phyloP scores from a whole-genome alignment of 2,797 vertebrate species.

The Diceros bicornis region DNA sequence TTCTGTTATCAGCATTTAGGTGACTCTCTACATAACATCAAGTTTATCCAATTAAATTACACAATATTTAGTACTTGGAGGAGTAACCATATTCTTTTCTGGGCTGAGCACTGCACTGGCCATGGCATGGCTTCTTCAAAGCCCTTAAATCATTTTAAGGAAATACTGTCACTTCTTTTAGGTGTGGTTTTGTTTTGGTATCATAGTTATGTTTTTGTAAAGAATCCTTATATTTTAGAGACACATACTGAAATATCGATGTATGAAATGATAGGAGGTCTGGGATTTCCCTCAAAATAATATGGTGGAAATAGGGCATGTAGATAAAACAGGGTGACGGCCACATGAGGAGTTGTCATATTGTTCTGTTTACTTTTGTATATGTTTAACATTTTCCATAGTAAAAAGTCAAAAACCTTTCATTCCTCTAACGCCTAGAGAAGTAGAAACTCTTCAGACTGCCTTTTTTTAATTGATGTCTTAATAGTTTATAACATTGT shows the following conservation, averaged over 20 bases:
- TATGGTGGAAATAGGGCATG: neutral
- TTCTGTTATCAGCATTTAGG: slow-evolving; percentile 59
- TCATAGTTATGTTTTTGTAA: slow-evolving; percentile 2
- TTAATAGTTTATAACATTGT: too few species aligned
- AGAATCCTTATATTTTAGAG: slow-evolving; percentile 49
- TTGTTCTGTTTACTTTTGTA: slow-evolving; percentile 40
- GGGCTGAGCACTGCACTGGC: neutral
- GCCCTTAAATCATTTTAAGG: slow-evolving; percentile 43
- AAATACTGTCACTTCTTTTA: slow-evolving; percentile 48
- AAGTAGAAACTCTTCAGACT: slow-evolving; percentile 29
- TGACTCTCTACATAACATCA: slow-evolving; percentile 62
- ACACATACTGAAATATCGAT: slow-evolving; percentile 23
- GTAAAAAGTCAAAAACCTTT: slow-evolving; percentile 65
- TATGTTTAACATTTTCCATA: slow-evolving; percentile 67
- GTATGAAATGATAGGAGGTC: slow-evolving; percentile 45
- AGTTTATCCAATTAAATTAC: slow-evolving; percentile 45
- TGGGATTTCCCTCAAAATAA: slow-evolving; percentile 56
- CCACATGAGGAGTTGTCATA: neutral
- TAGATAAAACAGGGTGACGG: neutral
- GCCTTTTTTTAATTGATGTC: neutral
- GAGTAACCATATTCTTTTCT: slow-evolving; percentile 35
- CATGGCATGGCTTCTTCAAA: slow-evolving; percentile 17
- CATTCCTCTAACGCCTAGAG: slow-evolving; percentile 14
- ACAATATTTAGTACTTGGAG: slow-evolving; percentile 31
- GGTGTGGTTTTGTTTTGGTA: slow-evolving; percentile 37